These are phyloP conservation scores for Polydrusus tereticollis DNA, from an alignment of 2,888 invertebrate species.

Conservation along the genomic window DNA sequence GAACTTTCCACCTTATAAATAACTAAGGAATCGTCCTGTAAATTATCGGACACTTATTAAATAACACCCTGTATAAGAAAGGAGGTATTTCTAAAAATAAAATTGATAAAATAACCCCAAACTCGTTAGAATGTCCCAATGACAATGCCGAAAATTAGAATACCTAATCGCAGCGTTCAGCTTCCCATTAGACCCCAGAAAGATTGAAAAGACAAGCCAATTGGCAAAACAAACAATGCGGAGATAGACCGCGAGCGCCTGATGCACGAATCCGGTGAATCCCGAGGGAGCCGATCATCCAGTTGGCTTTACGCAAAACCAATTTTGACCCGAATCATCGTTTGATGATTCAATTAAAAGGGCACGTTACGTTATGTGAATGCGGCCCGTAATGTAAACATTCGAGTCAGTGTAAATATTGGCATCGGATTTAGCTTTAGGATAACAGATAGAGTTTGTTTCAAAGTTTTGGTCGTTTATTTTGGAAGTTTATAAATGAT, in stretches of 20 bases:
- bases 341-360: slow-evolving; percentile 58
- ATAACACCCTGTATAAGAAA: no score
- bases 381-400: slow-evolving; percentile 52
- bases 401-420: slow-evolving; percentile 40
- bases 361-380: slow-evolving; percentile 36
- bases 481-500: slow-evolving; percentile 3
- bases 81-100: no score
- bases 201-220: slow-evolving; percentile 31
- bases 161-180: neutral
- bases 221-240: slow-evolving; percentile 34
- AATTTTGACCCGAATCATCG: slow-evolving; percentile 55
- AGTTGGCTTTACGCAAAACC: slow-evolving; percentile 52
- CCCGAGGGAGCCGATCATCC: slow-evolving; percentile 22
- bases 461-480: slow-evolving; percentile 2
- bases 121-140: no score
- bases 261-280: neutral
- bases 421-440: slow-evolving; percentile 36
- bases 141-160: no score
- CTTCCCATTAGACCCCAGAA: slow-evolving; percentile 1
- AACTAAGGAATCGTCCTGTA: no score
- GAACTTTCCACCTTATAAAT: no score
- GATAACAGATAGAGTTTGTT: slow-evolving; percentile 19
- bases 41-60: no score
- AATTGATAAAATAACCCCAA: no score
- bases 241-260: neutral